Evolutionary conservation across 2,888 invertebrate species (phyloP).

Genomic region (Perizoma flavofasciatum): DNA sequence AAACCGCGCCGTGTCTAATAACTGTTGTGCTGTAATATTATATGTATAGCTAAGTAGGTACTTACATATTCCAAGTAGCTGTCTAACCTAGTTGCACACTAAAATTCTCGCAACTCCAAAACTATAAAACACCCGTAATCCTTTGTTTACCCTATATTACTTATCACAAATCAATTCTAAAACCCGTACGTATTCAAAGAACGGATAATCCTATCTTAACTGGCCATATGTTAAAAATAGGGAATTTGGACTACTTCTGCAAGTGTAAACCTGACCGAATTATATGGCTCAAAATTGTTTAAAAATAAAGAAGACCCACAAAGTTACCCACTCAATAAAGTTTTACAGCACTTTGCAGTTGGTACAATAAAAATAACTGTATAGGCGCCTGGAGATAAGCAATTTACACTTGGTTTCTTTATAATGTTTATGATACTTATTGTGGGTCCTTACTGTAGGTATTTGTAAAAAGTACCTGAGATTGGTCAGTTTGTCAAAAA

Average conservation of each 20-base stretch:
- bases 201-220: conserved; percentile 42
- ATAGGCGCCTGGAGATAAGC: conserved; percentile 33
- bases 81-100: not conserved
- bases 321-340: conserved; percentile 56
- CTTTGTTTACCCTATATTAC: conserved; percentile 55
- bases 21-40: no score
- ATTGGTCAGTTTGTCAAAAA: conserved; percentile 1
- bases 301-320: conserved; percentile 36
- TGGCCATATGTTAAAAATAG: conserved; percentile 32
- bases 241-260: conserved; percentile 29
- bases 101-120: conserved; percentile 9
- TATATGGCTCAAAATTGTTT: conserved; percentile 30
- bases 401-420: conserved; percentile 40
- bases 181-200: conserved; percentile 17
- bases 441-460: conserved; percentile 15
- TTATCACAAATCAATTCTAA: conserved; percentile 30
- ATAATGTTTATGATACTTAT: conserved; percentile 19
- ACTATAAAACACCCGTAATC: conserved; percentile 48
- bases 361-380: conserved; percentile 58
- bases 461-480: conserved; percentile 14
- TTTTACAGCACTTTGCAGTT: conserved; percentile 53
- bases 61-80: no score
- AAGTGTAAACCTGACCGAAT: conserved; percentile 49
- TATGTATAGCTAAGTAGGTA: no score
- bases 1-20: no score